Percentiles rank a stretch among this genome's conserved stretches.
Conservation (phyloP, 2,888 invertebrate genomes). For the Pegoplata infirma region DNA sequence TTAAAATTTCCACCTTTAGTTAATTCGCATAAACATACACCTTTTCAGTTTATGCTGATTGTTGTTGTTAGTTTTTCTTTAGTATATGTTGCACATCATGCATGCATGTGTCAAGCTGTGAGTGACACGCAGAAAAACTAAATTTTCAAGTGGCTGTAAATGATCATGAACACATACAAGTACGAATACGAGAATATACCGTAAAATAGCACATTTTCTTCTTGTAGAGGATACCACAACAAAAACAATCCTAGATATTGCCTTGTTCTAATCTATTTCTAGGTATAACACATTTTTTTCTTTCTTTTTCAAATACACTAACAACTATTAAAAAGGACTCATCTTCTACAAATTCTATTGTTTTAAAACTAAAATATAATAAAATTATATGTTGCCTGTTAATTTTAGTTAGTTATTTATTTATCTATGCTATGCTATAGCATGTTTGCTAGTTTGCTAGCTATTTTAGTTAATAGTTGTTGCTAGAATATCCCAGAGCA, state of each 20-base stretch:
- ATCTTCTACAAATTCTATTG: not conserved
- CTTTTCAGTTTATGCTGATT: too few species aligned
- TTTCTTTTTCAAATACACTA: too few species aligned
- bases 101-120: constrained; percentile 44
- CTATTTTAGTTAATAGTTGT: too few species aligned
- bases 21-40: constrained; percentile 35
- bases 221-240: constrained; percentile 36
- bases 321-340: constrained; percentile 4
- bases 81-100: too few species aligned
- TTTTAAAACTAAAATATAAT: too few species aligned
- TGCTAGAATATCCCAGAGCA: constrained; percentile 18
- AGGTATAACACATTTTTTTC: constrained; percentile 50
- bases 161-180: constrained; percentile 34
- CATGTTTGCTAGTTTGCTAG: too few species aligned
- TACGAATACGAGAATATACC: not conserved
- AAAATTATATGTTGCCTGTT: constrained; percentile 4
- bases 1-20: constrained; percentile 56
- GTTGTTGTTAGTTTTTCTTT: too few species aligned
- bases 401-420: not conserved
- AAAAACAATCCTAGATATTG: constrained; percentile 17
- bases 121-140: constrained; percentile 42
- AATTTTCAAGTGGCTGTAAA: constrained; percentile 58
- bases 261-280: constrained; percentile 31
- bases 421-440: not conserved
- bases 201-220: constrained; percentile 8